Evolutionary conservation across 2,797 vertebrate genomes (phyloP).

Genomic region (Poecilia wingei): DNA sequence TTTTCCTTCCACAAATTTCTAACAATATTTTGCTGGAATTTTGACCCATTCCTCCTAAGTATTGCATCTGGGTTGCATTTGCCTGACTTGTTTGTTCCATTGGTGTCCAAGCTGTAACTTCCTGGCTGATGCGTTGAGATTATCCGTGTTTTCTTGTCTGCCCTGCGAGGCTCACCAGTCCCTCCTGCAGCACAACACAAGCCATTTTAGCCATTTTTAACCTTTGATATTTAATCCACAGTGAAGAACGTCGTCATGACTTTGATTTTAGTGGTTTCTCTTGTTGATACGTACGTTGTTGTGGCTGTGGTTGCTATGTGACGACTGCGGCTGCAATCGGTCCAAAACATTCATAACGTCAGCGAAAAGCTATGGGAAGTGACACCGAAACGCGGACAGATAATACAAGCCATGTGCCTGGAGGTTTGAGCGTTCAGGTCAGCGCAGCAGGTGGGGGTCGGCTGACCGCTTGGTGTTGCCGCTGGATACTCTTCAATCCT

Average conservation of each 20-base stretch:
- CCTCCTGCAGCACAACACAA: not conserved
- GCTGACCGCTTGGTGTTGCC: constrained; percentile 72
- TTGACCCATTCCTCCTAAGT: not conserved
- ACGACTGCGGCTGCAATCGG: constrained; percentile 3
- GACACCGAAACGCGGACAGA: constrained; percentile 21
- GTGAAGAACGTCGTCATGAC: not conserved
- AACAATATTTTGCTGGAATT: not conserved
- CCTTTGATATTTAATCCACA: not conserved
- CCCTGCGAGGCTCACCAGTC: not conserved
- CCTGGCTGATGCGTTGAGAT: no score
- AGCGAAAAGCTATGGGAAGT: constrained; percentile 8
- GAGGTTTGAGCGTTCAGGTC: constrained; percentile 29
- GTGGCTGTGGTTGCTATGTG: constrained; percentile 26
- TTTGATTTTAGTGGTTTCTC: constrained; percentile 10
- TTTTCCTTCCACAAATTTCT: not conserved
- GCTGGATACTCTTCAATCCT: constrained; percentile 69
- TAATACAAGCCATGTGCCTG: constrained; percentile 33
- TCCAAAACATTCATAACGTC: constrained; percentile 18
- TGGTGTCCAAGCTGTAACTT: no score
- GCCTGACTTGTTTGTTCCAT: no score
- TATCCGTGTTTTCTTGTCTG: not conserved
- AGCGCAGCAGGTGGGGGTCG: constrained; percentile 23
- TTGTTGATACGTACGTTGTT: constrained; percentile 4
- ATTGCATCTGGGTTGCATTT: not conserved
- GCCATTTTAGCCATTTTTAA: not conserved